Percentiles rank a stretch among this genome's conserved stretches.
Evolutionary conservation across 2,113 vertebrate species (phyloP).

Genomic region (Limnothrissa miodon): DNA sequence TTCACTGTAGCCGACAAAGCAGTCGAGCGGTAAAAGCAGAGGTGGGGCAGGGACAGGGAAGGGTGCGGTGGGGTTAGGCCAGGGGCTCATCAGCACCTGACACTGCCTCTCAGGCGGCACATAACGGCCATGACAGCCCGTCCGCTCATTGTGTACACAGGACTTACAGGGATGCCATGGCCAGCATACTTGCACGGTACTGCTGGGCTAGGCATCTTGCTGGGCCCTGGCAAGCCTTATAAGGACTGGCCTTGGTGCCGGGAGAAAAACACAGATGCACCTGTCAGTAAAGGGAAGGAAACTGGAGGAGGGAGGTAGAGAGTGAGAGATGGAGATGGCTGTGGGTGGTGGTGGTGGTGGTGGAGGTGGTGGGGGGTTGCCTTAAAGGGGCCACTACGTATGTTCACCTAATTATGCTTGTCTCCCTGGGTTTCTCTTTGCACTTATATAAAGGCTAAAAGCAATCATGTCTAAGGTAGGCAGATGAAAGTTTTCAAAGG

Average conservation of each 20-base stretch:
- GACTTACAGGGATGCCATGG: constrained; percentile 64
- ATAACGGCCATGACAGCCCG: constrained; percentile 61
- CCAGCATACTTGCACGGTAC: constrained; percentile 61
- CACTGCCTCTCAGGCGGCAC: constrained; percentile 58
- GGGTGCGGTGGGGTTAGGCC: neutral
- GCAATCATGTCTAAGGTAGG: neutral
- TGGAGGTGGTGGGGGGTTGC: neutral
- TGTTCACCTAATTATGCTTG: constrained; percentile 50
- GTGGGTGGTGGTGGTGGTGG: constrained; percentile 16
- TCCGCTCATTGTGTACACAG: constrained; percentile 62
- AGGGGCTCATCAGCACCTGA: constrained; percentile 64
- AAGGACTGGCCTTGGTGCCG: constrained; percentile 56
- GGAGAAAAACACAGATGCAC: constrained; percentile 64
- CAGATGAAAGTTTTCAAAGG: neutral
- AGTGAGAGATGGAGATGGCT: constrained; percentile 28
- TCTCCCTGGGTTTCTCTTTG: neutral
- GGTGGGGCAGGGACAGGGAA: neutral
- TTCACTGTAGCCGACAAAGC: neutral
- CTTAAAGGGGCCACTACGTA: constrained; percentile 60
- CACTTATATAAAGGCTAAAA: neutral
- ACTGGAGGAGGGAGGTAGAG: constrained; percentile 49
- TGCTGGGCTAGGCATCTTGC: constrained; percentile 62
- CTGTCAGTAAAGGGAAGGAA: constrained; percentile 68
- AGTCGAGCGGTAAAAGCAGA: neutral
- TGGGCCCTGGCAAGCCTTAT: constrained; percentile 59